These are phyloP conservation scores for Sciurus carolinensis DNA, from an alignment of 2,797 vertebrate genomes.

Conservation along the genomic window DNA sequence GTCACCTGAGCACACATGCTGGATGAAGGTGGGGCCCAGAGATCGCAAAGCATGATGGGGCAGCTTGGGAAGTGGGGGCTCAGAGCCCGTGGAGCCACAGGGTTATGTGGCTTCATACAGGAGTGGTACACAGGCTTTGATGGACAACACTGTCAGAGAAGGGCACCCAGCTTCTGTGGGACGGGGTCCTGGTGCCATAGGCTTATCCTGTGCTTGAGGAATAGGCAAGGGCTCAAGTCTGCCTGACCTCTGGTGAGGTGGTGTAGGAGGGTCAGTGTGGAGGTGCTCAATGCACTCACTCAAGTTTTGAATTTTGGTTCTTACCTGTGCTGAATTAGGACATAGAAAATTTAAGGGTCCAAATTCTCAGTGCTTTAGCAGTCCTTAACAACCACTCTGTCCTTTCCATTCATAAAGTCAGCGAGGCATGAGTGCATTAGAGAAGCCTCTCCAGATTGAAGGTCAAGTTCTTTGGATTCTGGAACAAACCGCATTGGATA, in stretches of 20 bases:
- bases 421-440: neutral
- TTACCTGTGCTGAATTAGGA: neutral
- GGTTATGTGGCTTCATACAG: rapidly evolving
- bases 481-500: neutral
- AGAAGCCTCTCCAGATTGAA: neutral
- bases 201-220: too few relatives aligned
- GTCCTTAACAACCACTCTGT: neutral
- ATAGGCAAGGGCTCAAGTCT: neutral
- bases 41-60: too few relatives aligned
- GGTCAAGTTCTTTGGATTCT: neutral
- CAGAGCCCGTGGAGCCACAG: neutral
- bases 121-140: neutral
- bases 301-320: neutral
- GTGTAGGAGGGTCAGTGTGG: rapidly evolving
- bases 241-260: neutral
- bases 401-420: neutral
- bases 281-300: rapidly evolving
- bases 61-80: rapidly evolving
- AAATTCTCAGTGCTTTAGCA: neutral
- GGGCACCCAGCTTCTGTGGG: neutral
- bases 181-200: neutral
- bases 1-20: neutral
- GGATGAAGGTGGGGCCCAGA: rapidly evolving
- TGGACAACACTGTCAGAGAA: neutral
- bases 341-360: neutral